Evolutionary conservation across 2,113 vertebrate genomes (phyloP).

Genomic region (Gavialis gangeticus): DNA sequence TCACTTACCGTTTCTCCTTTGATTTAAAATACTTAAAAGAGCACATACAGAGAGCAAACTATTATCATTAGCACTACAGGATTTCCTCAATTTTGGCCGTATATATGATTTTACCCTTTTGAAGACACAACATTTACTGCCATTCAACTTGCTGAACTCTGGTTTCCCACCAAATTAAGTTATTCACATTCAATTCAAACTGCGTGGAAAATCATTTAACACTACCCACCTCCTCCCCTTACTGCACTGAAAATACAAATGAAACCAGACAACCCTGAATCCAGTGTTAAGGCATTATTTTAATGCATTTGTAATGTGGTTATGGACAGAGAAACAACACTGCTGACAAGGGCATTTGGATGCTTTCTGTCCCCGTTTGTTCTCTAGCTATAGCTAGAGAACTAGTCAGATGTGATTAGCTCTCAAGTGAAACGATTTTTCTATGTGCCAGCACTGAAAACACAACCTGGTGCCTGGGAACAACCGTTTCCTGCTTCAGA

Average conservation of each 20-base stretch:
- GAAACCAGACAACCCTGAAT: background rate
- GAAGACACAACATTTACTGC: background rate
- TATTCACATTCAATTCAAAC: background rate
- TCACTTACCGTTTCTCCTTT: slow-evolving; percentile 68
- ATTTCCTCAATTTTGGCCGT: slow-evolving; percentile 48
- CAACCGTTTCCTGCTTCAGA: background rate
- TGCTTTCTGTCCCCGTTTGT: background rate
- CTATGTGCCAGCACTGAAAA: background rate
- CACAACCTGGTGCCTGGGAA: background rate
- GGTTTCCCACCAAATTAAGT: background rate
- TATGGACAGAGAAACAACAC: background rate
- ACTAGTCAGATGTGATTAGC: background rate
- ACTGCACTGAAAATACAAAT: background rate
- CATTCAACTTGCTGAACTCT: background rate
- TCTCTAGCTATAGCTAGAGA: background rate
- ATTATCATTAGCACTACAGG: slow-evolving; percentile 40
- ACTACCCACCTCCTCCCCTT: background rate
- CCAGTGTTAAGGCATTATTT: background rate
- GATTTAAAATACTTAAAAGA: slow-evolving; percentile 64
- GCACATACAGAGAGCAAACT: slow-evolving; percentile 53
- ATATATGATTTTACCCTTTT: background rate
- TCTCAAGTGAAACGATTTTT: background rate
- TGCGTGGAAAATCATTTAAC: background rate
- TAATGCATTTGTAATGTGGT: background rate
- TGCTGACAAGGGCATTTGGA: background rate